Percentiles rank a stretch among this genome's conserved stretches.
These are phyloP conservation scores for Conus betulinus DNA, from an alignment of 1,140 invertebrate species.

Conservation along the genomic window DNA sequence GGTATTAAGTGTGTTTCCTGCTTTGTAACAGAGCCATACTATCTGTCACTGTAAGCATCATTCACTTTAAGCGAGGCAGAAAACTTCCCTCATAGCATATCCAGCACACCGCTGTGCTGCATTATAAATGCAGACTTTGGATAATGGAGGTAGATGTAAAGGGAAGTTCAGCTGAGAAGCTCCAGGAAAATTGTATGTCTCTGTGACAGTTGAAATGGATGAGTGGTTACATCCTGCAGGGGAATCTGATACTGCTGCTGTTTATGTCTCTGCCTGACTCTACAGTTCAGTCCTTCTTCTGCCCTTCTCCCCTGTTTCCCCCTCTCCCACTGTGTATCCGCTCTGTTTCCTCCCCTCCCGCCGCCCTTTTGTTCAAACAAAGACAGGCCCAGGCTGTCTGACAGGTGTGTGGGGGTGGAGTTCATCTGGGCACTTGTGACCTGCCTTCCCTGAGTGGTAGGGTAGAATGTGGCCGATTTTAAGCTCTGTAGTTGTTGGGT, in stretches of 20 bases:
- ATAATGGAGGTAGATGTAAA: too few species aligned
- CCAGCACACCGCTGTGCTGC: too few species aligned
- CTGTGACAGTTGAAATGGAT: background rate
- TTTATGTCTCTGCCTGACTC: background rate
- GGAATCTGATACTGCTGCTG: background rate
- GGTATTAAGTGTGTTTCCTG: too few species aligned
- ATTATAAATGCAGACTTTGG: too few species aligned
- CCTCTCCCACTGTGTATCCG: background rate
- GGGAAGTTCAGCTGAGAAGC: too few species aligned
- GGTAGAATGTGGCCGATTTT: background rate
- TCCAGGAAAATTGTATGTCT: background rate
- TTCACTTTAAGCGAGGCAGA: too few species aligned
- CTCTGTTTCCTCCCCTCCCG: background rate
- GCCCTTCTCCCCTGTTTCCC: background rate
- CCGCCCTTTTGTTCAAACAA: background rate
- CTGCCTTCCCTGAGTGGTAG: background rate
- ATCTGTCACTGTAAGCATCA: too few species aligned
- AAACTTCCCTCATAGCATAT: too few species aligned
- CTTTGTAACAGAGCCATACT: too few species aligned
- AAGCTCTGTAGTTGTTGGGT: background rate
- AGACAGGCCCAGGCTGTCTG: background rate
- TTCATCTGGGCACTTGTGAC: background rate
- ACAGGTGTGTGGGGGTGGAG: background rate
- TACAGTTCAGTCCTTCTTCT: background rate
- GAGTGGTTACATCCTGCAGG: background rate